A percentile compares a stretch with the other conserved stretches of the same genome.
Evolutionary conservation across 2,888 invertebrate species (phyloP).

Genomic region (Microplitis deprimator): DNA sequence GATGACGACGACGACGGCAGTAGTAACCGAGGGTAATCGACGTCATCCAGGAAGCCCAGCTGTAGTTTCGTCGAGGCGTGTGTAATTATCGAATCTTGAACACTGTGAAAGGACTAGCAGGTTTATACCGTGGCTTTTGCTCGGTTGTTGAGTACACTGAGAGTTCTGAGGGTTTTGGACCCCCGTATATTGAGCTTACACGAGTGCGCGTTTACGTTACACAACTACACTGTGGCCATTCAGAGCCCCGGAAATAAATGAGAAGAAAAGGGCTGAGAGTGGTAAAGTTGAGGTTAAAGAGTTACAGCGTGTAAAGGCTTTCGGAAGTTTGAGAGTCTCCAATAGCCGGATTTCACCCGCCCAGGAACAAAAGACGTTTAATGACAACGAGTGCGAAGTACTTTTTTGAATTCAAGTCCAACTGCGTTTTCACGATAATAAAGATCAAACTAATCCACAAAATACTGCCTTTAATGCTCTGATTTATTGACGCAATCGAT

Average conservation of each 20-base stretch:
- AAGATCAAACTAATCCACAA: too few species aligned
- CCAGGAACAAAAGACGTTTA: background rate
- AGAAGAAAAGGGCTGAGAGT: background rate
- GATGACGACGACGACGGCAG: conserved; percentile 17
- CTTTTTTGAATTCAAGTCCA: too few species aligned
- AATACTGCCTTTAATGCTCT: background rate
- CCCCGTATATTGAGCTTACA: background rate
- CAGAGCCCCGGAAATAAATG: conserved; percentile 20
- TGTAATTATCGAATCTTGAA: conserved; percentile 47
- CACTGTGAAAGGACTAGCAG: conserved; percentile 29
- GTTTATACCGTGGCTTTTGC: background rate
- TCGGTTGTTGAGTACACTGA: background rate
- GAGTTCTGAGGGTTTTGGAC: conserved; percentile 17
- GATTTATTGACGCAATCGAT: background rate
- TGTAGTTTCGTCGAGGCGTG: conserved; percentile 29
- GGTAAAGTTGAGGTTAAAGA: background rate
- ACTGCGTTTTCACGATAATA: too few species aligned
- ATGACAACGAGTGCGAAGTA: background rate
- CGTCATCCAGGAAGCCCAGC: conserved; percentile 36
- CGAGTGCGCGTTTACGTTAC: background rate
- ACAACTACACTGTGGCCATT: conserved; percentile 16
- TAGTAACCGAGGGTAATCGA: conserved; percentile 26
- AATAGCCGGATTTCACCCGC: background rate
- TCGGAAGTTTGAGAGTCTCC: conserved; percentile 1
- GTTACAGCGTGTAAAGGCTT: background rate